Conservation (phyloP, 1,140 invertebrate species). For the Cydia fagiglandana region DNA sequence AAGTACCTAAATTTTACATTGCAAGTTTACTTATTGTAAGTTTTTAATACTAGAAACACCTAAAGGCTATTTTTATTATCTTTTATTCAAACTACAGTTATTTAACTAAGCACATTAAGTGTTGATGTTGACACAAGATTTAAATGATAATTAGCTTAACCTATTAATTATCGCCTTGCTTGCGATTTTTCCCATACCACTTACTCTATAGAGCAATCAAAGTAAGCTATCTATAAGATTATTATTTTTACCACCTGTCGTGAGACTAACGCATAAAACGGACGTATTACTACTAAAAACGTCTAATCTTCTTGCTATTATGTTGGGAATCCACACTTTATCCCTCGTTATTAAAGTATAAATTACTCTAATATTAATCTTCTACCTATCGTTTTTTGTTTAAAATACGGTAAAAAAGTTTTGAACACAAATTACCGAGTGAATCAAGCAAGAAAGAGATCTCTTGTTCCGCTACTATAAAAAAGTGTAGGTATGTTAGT, state of each 20-base stretch:
- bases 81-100: neutral
- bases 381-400: neutral
- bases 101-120: neutral
- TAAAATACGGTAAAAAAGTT: conserved; percentile 13
- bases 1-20: too few species aligned
- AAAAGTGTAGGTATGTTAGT: neutral
- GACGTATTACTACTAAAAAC: neutral
- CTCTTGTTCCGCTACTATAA: conserved; percentile 10
- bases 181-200: neutral
- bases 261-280: conserved; percentile 5
- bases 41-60: too few species aligned
- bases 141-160: conserved; percentile 6
- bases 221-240: conserved; percentile 17
- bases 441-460: conserved; percentile 26
- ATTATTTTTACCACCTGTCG: conserved; percentile 14
- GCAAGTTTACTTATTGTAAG: too few species aligned
- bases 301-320: neutral
- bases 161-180: conserved; percentile 2
- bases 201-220: neutral
- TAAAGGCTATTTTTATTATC: too few species aligned
- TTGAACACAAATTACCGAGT: neutral
- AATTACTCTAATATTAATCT: neutral
- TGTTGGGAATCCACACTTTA: neutral
- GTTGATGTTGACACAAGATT: neutral
- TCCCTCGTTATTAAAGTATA: neutral